Base-by-base conservation (phyloP, 2,888 invertebrate genomes). In the Sialis lutaria region DNA sequence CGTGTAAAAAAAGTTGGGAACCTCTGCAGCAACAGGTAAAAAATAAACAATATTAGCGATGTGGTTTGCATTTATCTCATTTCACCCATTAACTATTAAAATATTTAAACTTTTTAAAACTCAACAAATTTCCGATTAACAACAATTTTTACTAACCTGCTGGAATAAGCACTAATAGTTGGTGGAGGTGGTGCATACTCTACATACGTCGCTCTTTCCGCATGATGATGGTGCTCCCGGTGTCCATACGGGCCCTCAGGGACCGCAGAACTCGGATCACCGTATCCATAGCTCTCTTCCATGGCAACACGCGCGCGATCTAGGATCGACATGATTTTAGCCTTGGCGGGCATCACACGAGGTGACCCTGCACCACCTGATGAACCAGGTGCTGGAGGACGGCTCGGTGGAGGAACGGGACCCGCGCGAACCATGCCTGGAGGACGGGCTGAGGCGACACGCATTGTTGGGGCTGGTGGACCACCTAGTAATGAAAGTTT, bases 251-350 rank as follows among this genome's bases (percentile, higher is more conserved):
- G 48, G 3, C 48, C 47, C 35, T 51, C 46, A 34, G 37, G 33
- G 6, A 43, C 33, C 13, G 43, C 39, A 22, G 22, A 22, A 22
- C 22, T 22, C 22, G 22, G 22, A 4, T 22, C 22, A 22, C 22
- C 22, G 56, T 70, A 82, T 57, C 75, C 73, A 50, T 83, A 82
- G 46, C 75, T 80, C 52, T 83, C 77, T 60, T 86, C 86, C 84
- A 88, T 86, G 33, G 86, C 86, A 30, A 76, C 75, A 47, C 87
- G 72, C 1, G 87, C 87, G 47, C 85, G 74, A 64, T 87, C 87
- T 55, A 88, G 67, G 56, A 88, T 88, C 52, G 86, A 86, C 69
- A 87, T 75, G 50, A 87, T 85, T 69, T 87, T 87, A 49, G 80
- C 77, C 66, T 85, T 85, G 50, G 77, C 76, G 44, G 79, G 74